phyloP scores from a whole-genome alignment of 1,140 invertebrate genomes.

The Aphelenchoides fujianensis region DNA sequence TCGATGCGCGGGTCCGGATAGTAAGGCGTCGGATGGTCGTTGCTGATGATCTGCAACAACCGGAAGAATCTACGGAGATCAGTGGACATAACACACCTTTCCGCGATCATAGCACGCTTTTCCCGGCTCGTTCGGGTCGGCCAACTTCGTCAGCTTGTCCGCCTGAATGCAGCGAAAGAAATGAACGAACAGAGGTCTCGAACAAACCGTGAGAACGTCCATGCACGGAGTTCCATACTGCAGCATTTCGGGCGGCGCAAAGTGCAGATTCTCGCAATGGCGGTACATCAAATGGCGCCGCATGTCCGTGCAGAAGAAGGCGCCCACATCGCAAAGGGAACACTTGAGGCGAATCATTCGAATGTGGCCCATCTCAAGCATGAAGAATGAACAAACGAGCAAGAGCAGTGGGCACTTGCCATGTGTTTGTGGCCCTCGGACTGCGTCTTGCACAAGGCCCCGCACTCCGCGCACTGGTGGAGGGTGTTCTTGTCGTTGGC shows the following conservation, averaged over 20 bases:
- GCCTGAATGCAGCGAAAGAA: too few species aligned
- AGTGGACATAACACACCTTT: constrained; percentile 35
- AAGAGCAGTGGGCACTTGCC: too few species aligned
- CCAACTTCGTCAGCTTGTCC: constrained; percentile 35
- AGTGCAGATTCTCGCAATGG: constrained; percentile 18
- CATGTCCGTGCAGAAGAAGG: constrained; percentile 39
- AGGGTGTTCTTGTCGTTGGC: constrained; percentile 11
- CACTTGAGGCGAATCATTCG: constrained; percentile 40
- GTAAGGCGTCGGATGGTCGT: constrained; percentile 15
- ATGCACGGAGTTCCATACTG: constrained; percentile 24
- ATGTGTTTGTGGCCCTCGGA: constrained; percentile 26
- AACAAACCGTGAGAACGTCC: constrained; percentile 18
- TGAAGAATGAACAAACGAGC: neutral
- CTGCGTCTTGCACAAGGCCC: neutral
- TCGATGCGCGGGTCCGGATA: constrained; percentile 32
- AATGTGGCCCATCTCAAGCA: constrained; percentile 32
- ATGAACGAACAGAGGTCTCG: too few species aligned
- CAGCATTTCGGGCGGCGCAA: constrained; percentile 16
- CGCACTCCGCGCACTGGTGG: constrained; percentile 30
- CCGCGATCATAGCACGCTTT: constrained; percentile 29
- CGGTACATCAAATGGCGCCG: constrained; percentile 39
- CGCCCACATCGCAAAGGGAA: constrained; percentile 34
- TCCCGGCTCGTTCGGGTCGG: constrained; percentile 26
- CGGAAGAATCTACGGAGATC: neutral
- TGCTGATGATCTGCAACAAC: constrained; percentile 32